Percentiles rank a stretch among this genome's conserved stretches.
phyloP scores from a whole-genome alignment of 2,888 invertebrate species.

The Nasonia oneida region DNA sequence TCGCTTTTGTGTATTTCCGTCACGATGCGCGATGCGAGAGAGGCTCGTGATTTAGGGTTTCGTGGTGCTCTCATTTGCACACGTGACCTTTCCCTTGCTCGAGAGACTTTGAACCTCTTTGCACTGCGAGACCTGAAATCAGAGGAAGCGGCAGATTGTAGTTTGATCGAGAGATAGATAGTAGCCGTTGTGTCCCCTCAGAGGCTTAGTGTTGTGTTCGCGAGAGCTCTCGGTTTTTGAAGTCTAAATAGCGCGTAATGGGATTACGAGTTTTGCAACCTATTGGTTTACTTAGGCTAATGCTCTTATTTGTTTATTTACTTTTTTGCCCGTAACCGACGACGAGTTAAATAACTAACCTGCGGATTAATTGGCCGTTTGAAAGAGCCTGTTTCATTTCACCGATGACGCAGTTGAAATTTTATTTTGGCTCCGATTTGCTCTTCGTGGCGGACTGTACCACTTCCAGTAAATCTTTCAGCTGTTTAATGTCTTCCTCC shows the following conservation, averaged over 20 bases:
- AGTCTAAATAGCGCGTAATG: slow-evolving; percentile 9
- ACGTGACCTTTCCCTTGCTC: slow-evolving; percentile 47
- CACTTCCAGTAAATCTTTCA: slow-evolving; percentile 82
- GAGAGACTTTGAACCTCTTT: slow-evolving; percentile 18
- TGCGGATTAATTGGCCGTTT: neutral
- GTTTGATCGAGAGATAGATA: neutral
- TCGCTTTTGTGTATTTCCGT: slow-evolving; percentile 17
- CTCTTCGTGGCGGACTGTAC: slow-evolving; percentile 83
- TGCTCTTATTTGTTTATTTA: slow-evolving; percentile 46
- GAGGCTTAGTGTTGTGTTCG: neutral
- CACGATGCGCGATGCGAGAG: neutral
- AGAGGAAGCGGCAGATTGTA: neutral
- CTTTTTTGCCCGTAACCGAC: neutral
- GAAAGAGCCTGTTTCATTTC: neutral
- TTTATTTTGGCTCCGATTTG: slow-evolving; percentile 64
- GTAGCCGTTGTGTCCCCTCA: neutral
- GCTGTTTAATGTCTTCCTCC: slow-evolving; percentile 82
- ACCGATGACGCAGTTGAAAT: neutral
- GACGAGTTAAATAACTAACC: neutral
- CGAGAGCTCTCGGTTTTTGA: neutral
- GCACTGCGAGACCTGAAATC: neutral
- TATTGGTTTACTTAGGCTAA: slow-evolving; percentile 40
- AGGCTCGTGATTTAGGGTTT: slow-evolving; percentile 8
- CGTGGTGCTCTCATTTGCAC: slow-evolving; percentile 6
- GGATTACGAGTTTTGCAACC: slow-evolving; percentile 41